Evolutionary conservation across 2,113 vertebrate genomes (phyloP).

Genomic region (Calyptommatus sinebrachiatus): DNA sequence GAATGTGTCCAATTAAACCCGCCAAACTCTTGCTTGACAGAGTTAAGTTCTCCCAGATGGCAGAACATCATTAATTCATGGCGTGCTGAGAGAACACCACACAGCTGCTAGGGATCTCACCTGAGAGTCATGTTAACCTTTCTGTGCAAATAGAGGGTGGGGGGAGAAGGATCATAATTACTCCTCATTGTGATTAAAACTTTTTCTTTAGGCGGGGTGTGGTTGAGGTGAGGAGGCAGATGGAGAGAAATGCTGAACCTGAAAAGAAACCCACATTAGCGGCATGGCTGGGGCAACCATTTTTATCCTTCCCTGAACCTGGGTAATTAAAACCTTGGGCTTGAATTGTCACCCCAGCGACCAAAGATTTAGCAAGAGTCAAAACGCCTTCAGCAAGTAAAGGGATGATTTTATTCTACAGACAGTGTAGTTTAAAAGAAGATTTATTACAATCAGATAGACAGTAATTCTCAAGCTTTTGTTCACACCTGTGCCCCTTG

Average conservation of each 20-base stretch:
- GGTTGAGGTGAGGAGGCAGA: not conserved
- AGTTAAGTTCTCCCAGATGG: not conserved
- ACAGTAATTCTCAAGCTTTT: too few species aligned
- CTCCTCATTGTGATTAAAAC: not conserved
- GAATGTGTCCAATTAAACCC: constrained; percentile 1
- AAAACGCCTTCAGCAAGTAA: not conserved
- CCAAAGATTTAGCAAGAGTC: too few species aligned
- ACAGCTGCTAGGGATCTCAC: constrained; percentile 9
- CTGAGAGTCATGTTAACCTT: not conserved
- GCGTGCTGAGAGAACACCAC: not conserved
- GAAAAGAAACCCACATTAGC: not conserved
- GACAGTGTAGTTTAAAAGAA: not conserved
- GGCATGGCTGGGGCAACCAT: too few species aligned
- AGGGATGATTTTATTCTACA: not conserved
- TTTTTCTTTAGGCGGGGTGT: not conserved
- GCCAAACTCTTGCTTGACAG: not conserved
- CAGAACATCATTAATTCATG: not conserved
- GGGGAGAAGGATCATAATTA: not conserved
- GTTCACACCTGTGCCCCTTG: too few species aligned
- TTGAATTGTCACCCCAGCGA: not conserved
- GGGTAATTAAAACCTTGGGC: too few species aligned
- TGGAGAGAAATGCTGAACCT: too few species aligned
- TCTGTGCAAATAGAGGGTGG: constrained; percentile 3
- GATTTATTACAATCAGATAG: too few species aligned
- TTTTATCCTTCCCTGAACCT: not conserved